Base-by-base conservation (phyloP, 2,113 vertebrate genomes). In the Gymnobelideus leadbeateri region DNA sequence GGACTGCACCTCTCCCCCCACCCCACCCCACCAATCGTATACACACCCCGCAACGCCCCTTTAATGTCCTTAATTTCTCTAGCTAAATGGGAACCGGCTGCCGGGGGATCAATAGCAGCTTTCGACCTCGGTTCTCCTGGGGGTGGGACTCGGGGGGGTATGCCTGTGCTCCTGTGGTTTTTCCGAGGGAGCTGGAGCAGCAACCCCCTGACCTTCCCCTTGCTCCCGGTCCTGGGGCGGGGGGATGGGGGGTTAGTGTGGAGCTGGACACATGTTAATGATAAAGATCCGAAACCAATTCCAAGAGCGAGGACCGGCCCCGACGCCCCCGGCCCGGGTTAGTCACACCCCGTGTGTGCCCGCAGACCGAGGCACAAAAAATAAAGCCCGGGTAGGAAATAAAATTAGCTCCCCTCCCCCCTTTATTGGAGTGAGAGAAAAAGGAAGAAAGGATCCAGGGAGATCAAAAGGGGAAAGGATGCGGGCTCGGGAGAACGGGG, bases 181-280 rank as follows among this genome's bases (percentile, higher is more conserved):
- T 97, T 51, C 92, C 54, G 91, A 93, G 95, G 95, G 96, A 92
- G 98, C 97, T 96, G 92, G 97, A 97, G 97, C 97, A 57, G 97
- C 97, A 98, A 99, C 99, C 99, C 98, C 46, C 95, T 98, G 99
- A 98, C 99, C 98, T 98, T 96, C 98, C 97, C 97, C 97, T 96
- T 96, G 98, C 98, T 98, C 97, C 97, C 96, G 96, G 97, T 97
- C 97, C 92, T 97, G 97, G 96, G 61, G 14, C 94, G 97, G 97
- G 96, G 55, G 19, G 95, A 97, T 98, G n/a, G 16, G 68, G 37
- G 2, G 37, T 49, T 5, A 16, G 8, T 19, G 68, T n/a, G 37
- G 68, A 84, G n/a, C 68, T 23, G 68, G 99, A 99, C 99, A 99
- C 99, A 98, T 99, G 99, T 99, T 99, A 99, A 99, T 99, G 99